Percentiles rank a stretch among this genome's conserved stretches.
Evolutionary conservation across 2,113 vertebrate genomes (phyloP).

Genomic region (Corydoras sp.): DNA sequence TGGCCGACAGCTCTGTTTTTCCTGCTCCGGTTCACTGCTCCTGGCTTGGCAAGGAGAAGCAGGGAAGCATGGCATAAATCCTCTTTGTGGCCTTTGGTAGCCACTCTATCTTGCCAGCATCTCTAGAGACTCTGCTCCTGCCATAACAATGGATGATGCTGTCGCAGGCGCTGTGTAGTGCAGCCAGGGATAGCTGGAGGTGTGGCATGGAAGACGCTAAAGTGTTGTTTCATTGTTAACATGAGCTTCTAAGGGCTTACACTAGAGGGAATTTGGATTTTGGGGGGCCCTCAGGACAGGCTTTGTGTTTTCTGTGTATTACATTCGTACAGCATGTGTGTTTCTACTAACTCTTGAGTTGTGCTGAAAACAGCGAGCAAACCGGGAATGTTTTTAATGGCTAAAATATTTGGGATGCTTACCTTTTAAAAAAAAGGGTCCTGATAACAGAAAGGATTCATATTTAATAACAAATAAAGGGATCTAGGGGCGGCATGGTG

Average conservation of each 20-base stretch:
- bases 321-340: neutral
- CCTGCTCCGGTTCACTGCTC: slow-evolving; percentile 1
- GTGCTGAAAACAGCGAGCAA: too few relatives aligned
- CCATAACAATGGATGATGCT: slow-evolving; percentile 38
- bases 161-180: slow-evolving; percentile 20
- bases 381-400: too few relatives aligned
- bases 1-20: slow-evolving; percentile 14
- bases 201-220: slow-evolving; percentile 10
- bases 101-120: slow-evolving; percentile 29
- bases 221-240: slow-evolving; percentile 31
- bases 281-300: slow-evolving; percentile 16
- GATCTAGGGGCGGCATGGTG: too few relatives aligned
- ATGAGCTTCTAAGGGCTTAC: slow-evolving; percentile 13
- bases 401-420: too few relatives aligned
- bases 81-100: slow-evolving; percentile 27
- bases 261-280: slow-evolving; percentile 9
- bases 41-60: neutral
- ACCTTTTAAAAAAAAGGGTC: too few relatives aligned
- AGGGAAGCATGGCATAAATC: slow-evolving; percentile 29
- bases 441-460: too few relatives aligned
- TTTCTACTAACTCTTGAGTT: neutral
- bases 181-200: slow-evolving; percentile 24
- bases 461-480: too few relatives aligned
- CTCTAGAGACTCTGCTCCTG: slow-evolving; percentile 27
- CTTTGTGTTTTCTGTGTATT: slow-evolving; percentile 10